Conservation (phyloP, 2,113 vertebrate species). For the Balaenoptera acutorostrata region DNA sequence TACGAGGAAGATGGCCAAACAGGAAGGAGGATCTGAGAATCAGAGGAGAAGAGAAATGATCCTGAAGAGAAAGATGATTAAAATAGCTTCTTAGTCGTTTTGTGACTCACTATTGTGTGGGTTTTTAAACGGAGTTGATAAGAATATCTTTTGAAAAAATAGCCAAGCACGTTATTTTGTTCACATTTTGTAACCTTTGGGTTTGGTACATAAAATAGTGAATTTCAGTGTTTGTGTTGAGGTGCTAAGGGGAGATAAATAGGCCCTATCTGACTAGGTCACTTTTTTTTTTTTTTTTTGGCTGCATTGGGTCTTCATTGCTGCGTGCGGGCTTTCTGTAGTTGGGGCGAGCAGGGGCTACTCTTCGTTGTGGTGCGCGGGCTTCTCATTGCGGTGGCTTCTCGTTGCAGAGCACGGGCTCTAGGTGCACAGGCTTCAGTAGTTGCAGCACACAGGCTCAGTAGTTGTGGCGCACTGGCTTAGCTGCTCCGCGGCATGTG, state of each 20-base stretch:
- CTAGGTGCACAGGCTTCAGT: neutral
- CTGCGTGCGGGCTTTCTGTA: neutral
- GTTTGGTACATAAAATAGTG: neutral
- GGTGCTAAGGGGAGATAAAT: neutral
- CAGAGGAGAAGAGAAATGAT: neutral
- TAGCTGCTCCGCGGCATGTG: neutral
- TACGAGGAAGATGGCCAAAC: neutral
- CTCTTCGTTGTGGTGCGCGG: neutral
- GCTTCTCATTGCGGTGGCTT: neutral
- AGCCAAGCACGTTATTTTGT: neutral
- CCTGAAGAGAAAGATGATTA: neutral
- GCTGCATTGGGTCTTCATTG: neutral
- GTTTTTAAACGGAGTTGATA: neutral
- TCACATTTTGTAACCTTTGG: neutral
- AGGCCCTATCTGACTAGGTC: neutral
- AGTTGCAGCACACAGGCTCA: neutral
- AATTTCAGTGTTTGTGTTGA: neutral
- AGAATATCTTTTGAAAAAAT: neutral
- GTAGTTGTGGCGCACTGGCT: fast-evolving
- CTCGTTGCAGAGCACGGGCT: neutral
- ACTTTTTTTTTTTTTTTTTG: neutral
- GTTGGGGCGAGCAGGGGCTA: neutral
- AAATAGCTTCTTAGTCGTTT: neutral
- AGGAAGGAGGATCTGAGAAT: neutral
- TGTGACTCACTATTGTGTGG: neutral